Conservation (phyloP, 2,888 invertebrate species). For the Torymus texanus region DNA sequence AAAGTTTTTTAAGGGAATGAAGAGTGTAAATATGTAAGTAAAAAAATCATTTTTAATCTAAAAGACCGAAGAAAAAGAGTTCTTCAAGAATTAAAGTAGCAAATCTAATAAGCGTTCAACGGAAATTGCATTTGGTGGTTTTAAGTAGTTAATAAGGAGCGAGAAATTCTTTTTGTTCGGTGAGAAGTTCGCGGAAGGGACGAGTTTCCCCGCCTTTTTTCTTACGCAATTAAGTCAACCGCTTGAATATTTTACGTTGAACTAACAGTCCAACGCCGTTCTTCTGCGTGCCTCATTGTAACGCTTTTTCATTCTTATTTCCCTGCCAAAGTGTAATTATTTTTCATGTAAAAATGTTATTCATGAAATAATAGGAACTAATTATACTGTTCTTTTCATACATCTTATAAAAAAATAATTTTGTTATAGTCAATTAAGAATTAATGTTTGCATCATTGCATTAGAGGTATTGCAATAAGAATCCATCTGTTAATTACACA, state of each 20-base stretch:
- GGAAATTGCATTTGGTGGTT: conserved; percentile 23
- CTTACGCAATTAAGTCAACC: conserved; percentile 63
- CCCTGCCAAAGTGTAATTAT: neutral
- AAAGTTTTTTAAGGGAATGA: too few relatives aligned
- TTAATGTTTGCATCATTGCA: too few relatives aligned
- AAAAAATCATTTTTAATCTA: too few relatives aligned
- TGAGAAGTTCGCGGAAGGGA: conserved; percentile 7
- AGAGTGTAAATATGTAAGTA: too few relatives aligned
- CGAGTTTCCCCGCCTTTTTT: conserved; percentile 53
- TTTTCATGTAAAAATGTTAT: neutral
- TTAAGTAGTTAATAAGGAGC: conserved; percentile 21
- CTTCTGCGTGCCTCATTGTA: neutral
- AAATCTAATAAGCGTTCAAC: conserved; percentile 30
- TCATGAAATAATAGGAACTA: neutral
- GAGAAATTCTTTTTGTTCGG: conserved; percentile 26
- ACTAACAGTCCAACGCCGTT: conserved; percentile 4
- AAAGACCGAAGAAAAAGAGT: too few relatives aligned
- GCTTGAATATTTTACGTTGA: conserved; percentile 64
- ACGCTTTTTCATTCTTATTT: neutral
- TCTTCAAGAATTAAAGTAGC: neutral
- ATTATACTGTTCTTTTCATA: too few relatives aligned
- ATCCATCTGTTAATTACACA: too few relatives aligned
- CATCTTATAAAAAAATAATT: too few relatives aligned
- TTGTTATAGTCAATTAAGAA: too few relatives aligned
- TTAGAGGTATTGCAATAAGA: too few relatives aligned